Conservation (phyloP, 2,113 vertebrate species). For the Eurypyga helias region DNA sequence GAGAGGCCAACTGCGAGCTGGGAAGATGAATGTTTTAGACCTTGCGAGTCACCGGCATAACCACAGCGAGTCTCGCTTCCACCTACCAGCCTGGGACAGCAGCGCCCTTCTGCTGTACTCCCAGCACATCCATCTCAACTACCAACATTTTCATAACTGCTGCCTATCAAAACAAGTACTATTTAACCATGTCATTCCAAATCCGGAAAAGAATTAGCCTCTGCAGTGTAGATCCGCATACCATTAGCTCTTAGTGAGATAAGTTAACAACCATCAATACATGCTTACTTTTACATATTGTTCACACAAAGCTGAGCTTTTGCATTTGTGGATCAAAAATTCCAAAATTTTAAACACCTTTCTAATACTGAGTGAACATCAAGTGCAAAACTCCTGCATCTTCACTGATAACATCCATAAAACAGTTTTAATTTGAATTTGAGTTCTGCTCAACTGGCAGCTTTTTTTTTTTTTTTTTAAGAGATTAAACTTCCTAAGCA, state of each 20-base stretch:
- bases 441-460: background rate
- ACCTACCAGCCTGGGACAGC: background rate
- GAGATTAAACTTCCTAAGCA: background rate
- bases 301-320: background rate
- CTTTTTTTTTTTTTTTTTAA: background rate
- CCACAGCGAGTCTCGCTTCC: fast-evolving
- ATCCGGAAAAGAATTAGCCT: background rate
- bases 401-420: background rate
- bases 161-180: background rate
- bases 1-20: background rate
- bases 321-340: background rate
- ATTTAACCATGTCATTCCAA: background rate
- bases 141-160: background rate
- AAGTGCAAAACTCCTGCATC: background rate
- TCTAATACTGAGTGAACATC: background rate
- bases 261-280: background rate
- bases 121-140: background rate
- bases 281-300: background rate
- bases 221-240: background rate
- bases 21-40: background rate
- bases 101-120: background rate
- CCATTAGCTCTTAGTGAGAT: background rate
- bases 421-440: background rate
- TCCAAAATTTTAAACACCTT: background rate
- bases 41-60: background rate